phyloP scores from a whole-genome alignment of 2,113 vertebrate genomes.

The Protobothrops mucrosquamatus region DNA sequence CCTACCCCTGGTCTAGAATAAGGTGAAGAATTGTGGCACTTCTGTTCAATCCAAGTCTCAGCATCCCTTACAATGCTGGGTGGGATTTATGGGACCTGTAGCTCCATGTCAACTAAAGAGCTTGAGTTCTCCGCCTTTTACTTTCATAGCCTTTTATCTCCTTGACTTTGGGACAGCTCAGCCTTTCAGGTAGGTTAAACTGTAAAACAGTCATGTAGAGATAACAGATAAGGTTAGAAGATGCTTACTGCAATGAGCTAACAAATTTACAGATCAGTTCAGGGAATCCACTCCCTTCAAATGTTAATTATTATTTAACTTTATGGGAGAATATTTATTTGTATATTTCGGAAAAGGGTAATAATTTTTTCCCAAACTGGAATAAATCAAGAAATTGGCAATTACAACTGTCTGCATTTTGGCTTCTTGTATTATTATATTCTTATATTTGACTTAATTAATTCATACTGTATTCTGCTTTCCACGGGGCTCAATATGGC shows the following conservation, averaged over 20 bases:
- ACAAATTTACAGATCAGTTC: neutral
- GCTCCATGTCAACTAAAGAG: neutral
- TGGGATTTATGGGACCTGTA: neutral
- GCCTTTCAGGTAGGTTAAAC: neutral
- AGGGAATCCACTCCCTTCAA: neutral
- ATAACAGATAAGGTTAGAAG: neutral
- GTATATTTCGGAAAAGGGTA: neutral
- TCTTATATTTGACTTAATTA: neutral
- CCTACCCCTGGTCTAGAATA: neutral
- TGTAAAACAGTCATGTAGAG: neutral
- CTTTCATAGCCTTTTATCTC: neutral
- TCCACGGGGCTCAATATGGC: neutral
- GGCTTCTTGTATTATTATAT: neutral
- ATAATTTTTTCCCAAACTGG: neutral
- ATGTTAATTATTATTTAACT: neutral
- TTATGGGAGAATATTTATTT: neutral
- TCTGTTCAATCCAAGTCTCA: constrained; percentile 41
- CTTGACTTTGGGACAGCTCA: neutral
- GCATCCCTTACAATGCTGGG: constrained; percentile 35
- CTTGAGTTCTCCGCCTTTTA: neutral
- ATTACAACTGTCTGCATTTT: neutral
- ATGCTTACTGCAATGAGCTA: neutral
- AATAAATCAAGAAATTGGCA: neutral
- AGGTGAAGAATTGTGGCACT: neutral
- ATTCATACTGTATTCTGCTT: neutral